phyloP scores from a whole-genome alignment of 2,797 vertebrate genomes.

The Arnoldichthys spilopterus region DNA sequence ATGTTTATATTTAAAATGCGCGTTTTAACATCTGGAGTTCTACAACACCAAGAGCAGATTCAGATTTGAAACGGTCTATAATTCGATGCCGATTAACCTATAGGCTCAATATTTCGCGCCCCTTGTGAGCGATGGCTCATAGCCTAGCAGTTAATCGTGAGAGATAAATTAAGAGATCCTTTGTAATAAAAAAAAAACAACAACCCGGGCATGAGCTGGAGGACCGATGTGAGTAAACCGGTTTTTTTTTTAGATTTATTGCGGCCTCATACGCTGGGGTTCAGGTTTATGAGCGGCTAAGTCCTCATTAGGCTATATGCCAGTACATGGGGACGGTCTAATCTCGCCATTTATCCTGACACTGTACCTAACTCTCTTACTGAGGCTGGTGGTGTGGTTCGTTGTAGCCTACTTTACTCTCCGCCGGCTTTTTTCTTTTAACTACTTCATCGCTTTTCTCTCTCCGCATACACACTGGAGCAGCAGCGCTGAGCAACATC shows the following conservation, averaged over 20 bases:
- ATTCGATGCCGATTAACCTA: too few species aligned
- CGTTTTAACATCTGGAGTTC: neutral
- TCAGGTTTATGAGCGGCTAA: conserved; percentile 17
- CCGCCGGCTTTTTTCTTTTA: neutral
- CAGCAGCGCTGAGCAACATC: neutral
- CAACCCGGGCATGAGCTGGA: neutral
- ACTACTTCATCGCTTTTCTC: neutral
- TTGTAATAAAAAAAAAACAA: too few species aligned
- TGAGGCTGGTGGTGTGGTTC: conserved; percentile 12
- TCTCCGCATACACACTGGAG: neutral
- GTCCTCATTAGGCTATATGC: conserved; percentile 22
- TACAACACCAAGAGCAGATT: neutral
- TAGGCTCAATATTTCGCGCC: neutral
- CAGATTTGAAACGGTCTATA: neutral
- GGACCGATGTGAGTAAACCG: neutral
- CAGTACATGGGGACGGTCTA: conserved; percentile 1
- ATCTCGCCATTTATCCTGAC: neutral
- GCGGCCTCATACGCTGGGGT: neutral
- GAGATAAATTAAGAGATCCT: neutral
- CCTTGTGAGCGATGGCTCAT: neutral
- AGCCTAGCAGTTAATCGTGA: neutral
- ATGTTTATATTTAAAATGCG: neutral
- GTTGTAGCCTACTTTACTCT: conserved; percentile 17
- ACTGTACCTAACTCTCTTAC: neutral
- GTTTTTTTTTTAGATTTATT: neutral